Percentiles rank a stretch among this genome's conserved stretches.
Conservation (phyloP, 2,113 vertebrate species). For the Planiliza haematocheilus region DNA sequence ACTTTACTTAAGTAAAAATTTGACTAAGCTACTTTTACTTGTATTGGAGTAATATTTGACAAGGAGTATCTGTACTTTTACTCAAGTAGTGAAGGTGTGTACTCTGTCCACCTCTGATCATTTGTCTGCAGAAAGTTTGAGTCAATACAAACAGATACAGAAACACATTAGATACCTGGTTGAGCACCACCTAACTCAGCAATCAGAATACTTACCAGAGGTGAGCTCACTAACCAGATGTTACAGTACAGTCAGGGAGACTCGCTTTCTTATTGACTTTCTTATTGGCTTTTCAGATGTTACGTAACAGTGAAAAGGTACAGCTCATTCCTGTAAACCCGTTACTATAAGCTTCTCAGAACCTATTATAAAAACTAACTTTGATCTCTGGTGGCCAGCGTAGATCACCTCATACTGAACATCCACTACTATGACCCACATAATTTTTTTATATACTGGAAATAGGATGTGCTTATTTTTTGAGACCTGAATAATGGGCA, state of each 20-base stretch:
- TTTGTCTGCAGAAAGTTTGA: not conserved
- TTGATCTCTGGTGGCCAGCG: slow-evolving; percentile 18
- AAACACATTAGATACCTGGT: slow-evolving; percentile 14
- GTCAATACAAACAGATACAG: not conserved
- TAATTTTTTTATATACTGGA: not conserved
- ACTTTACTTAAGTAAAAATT: too few species aligned
- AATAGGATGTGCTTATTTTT: slow-evolving; percentile 27
- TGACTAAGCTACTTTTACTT: too few species aligned
- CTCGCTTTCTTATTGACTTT: slow-evolving; percentile 23
- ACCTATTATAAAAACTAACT: slow-evolving; percentile 28
- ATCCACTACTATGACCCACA: slow-evolving; percentile 23
- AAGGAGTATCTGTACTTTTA: too few species aligned
- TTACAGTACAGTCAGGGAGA: slow-evolving; percentile 21
- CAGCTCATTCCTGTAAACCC: slow-evolving; percentile 32
- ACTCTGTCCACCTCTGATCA: too few species aligned
- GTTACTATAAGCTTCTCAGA: slow-evolving; percentile 5
- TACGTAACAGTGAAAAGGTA: slow-evolving; percentile 12
- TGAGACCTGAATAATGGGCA: slow-evolving; percentile 15
- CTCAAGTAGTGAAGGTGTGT: too few species aligned
- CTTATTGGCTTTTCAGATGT: slow-evolving; percentile 39
- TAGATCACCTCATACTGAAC: slow-evolving; percentile 1
- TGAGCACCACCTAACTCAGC: not conserved
- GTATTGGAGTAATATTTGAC: too few species aligned
- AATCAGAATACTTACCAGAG: slow-evolving; percentile 4
- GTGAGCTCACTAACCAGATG: slow-evolving; percentile 29